phyloP scores from a whole-genome alignment of 2,113 vertebrate species.

The Galemys pyrenaicus region DNA sequence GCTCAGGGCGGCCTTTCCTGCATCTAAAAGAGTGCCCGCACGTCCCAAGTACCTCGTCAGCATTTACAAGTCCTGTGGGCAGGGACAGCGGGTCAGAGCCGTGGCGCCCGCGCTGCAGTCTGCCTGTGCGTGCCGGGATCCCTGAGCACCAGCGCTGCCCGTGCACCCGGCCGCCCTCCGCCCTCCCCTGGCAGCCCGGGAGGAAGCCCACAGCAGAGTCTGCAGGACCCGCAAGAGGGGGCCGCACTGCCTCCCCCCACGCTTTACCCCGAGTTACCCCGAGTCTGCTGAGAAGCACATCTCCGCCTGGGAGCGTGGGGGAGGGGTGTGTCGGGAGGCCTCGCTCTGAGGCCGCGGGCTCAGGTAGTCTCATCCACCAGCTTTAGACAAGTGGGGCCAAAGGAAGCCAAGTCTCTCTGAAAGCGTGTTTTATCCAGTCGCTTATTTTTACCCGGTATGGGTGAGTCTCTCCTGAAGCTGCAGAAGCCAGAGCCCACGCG shows the following conservation, averaged over 20 bases:
- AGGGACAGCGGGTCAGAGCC: too few relatives aligned
- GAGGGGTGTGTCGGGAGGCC: accelerated
- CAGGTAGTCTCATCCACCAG: not conserved
- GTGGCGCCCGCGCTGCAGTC: too few relatives aligned
- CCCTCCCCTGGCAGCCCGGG: not conserved
- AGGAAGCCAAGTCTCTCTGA: not conserved
- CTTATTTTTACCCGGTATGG: not conserved
- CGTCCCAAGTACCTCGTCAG: not conserved
- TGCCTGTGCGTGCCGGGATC: not conserved
- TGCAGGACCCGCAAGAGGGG: not conserved
- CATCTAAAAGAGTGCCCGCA: not conserved
- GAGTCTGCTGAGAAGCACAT: not conserved
- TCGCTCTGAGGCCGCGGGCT: accelerated
- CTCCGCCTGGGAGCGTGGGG: too few relatives aligned
- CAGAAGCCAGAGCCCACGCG: not conserved
- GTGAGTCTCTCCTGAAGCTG: conserved; percentile 14
- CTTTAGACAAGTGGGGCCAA: not conserved
- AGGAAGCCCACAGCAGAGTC: not conserved
- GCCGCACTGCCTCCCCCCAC: accelerated
- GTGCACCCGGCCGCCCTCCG: too few relatives aligned
- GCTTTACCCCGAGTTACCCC: not conserved
- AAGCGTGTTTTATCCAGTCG: not conserved
- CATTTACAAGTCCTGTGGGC: too few relatives aligned
- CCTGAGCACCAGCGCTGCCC: not conserved
- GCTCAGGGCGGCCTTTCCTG: not conserved